Evolutionary conservation across 2,797 vertebrate genomes (phyloP), one percentile per base, ranked within the genome.

Genomic region (Smutsia temminckii): DNA sequence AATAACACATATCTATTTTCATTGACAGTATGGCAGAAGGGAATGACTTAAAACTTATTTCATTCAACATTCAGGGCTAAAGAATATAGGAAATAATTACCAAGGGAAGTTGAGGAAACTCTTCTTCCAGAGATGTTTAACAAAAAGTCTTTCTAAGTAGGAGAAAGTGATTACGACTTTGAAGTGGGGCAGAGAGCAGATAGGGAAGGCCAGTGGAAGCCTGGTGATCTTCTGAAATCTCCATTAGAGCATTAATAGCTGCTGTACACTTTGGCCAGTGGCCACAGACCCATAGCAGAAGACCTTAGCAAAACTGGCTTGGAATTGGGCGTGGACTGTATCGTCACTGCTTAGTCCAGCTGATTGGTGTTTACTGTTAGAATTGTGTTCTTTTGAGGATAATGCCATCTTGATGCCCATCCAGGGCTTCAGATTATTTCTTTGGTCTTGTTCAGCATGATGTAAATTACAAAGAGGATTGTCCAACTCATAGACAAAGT

Each of bases 1-100:
- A 71, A 80, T 55, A 92, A 64, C 21, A 21, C 40, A 29, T 77
- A 21, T 85, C 34, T 93, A 8, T 87, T 95, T 89, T 89, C n/a
- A 27, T 7, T 89, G 74, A 29, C 37, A 79, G 9, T 71, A 32
- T 78, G 66, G 57, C 51, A 96, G 57, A 95, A 94, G 27, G 53
- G 37, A 72, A 93, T 66, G 51, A 42, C 42, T 95, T 86, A n/a
- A 37, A 32, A 6, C n/a, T 46, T 68, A 92, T 90, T 85, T 27
- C 61, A 83, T 17, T 89, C 46, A 80, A 18, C 71, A 86, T 92
- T 95, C 29, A 71, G 71, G 61, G 57, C 29, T 63, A 86, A 57
- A 89, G 16, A 83, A 87, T 9, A 20, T 74, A 75, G 59, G 55
- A 89, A 68, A 13, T 93, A 59, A 85, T 71, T 68, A 74, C n/a